These are phyloP conservation scores for Falcaria lacertinaria DNA, from an alignment of 2,888 invertebrate genomes.

Conservation along the genomic window DNA sequence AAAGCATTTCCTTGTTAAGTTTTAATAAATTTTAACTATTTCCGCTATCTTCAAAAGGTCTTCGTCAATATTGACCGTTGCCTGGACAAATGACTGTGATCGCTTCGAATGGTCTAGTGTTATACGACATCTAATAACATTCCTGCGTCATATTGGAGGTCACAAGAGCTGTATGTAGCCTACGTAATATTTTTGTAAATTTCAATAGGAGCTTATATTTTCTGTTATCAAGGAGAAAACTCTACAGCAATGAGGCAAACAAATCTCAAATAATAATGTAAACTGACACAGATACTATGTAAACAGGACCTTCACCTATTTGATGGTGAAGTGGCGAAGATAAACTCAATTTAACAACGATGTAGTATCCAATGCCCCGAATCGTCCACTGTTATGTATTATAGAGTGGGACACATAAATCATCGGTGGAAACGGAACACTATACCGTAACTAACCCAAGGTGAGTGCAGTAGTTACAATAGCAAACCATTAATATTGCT, in stretches of 20 bases:
- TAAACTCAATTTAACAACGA: neutral
- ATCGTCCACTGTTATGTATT: constrained; percentile 43
- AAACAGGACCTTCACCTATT: neutral
- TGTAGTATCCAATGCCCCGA: constrained; percentile 23
- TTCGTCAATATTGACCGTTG: too few species aligned
- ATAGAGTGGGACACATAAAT: constrained; percentile 47
- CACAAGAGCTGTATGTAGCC: too few species aligned
- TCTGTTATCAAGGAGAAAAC: too few species aligned
- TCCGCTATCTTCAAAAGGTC: too few species aligned
- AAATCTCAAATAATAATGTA: neutral
- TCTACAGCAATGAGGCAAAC: neutral
- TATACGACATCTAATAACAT: too few species aligned
- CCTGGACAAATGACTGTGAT: too few species aligned
- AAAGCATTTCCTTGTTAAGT: too few species aligned
- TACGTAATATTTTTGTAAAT: too few species aligned
- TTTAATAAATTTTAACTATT: too few species aligned
- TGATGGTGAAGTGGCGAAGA: neutral
- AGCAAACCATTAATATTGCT: constrained; percentile 17
- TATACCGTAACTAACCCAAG: constrained; percentile 45
- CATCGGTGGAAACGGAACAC: constrained; percentile 49
- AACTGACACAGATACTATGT: neutral
- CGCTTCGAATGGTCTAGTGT: too few species aligned
- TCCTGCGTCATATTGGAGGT: too few species aligned
- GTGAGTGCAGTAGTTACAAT: constrained; percentile 30
- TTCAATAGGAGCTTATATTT: too few species aligned